Base-by-base conservation (phyloP, 2,113 vertebrate species). In the Planiliza haematocheilus region DNA sequence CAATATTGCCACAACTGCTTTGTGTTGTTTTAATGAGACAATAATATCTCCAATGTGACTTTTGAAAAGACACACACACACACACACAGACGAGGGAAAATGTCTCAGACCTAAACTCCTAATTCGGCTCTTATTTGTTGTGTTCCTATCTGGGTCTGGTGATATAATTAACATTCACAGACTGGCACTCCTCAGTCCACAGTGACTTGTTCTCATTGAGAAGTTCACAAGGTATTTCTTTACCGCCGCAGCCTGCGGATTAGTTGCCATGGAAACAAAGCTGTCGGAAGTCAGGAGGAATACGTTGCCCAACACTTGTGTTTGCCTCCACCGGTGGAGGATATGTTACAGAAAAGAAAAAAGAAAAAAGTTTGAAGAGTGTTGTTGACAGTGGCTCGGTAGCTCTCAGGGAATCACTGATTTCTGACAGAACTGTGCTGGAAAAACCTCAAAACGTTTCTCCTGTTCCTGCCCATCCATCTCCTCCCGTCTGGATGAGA, bases 221-320 rank as follows among this genome's bases (percentile, higher is more conserved):
- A 87, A 89, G 86, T 91, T 90, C 87, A 89, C 80, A 87, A 84
- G 86, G 78, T 89, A 79, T 60, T 75, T 70, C 75, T 85, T 87
- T 81, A 74, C 62, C 50, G 51, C 59, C 51, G 69, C 57, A 63
- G 81, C 60, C 78, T 77, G 71, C 12, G 52, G 86, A 89, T 89
- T 86, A 82, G 89, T 91, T 86, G 57, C 87, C 84, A 87, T 90
- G 83, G 88, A 88, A 81, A 91, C 90, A 86, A 89, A 89, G 73
- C 74, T 79, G 70, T 77, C 24, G 37, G 70, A 79, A 84, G 63
- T 83, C 68, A 39, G 72, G 51, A 64, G 73, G 67, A 83, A 86
- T 74, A 66, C 39, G 55, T 64, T 85, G 36, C 57, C 46, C 9
- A n/a, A 55, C 66, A 48, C 64, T 70, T 51, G 59, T 77, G 69